phyloP scores from a whole-genome alignment of 1,140 invertebrate genomes.

The Nephila pilipes region DNA sequence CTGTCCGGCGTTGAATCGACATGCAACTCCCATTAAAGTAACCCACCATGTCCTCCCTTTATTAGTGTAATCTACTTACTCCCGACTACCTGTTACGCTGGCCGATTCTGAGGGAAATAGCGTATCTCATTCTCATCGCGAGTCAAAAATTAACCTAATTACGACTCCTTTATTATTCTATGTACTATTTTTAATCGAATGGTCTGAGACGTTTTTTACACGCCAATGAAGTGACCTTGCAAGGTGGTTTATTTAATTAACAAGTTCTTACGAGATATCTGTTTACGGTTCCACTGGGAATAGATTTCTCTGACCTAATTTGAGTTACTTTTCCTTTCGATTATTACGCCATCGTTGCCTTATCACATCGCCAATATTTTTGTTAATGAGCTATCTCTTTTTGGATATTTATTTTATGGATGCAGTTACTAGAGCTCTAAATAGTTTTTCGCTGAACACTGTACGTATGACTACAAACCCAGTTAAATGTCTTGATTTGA shows the following conservation, averaged over 20 bases:
- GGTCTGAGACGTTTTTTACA: not conserved
- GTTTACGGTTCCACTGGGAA: not conserved
- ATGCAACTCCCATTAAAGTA: slow-evolving; percentile 13
- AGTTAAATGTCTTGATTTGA: too few relatives aligned
- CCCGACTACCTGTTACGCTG: not conserved
- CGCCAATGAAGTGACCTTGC: not conserved
- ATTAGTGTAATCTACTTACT: not conserved
- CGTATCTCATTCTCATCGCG: not conserved
- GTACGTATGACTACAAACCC: too few relatives aligned
- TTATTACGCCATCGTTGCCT: not conserved
- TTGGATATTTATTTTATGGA: not conserved
- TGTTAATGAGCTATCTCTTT: not conserved
- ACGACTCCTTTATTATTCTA: not conserved
- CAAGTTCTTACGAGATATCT: not conserved
- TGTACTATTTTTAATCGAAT: slow-evolving; percentile 16
- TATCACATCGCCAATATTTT: not conserved
- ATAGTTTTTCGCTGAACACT: too few relatives aligned
- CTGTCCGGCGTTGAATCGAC: not conserved
- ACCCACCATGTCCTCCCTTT: not conserved
- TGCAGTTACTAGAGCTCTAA: too few relatives aligned
- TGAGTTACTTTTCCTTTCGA: slow-evolving; percentile 6
- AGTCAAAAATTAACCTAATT: not conserved
- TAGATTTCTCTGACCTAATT: not conserved
- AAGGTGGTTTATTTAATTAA: not conserved
- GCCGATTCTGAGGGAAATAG: too few relatives aligned